Conservation (phyloP, 2,888 invertebrate genomes). For the Cheilosia pagana region DNA sequence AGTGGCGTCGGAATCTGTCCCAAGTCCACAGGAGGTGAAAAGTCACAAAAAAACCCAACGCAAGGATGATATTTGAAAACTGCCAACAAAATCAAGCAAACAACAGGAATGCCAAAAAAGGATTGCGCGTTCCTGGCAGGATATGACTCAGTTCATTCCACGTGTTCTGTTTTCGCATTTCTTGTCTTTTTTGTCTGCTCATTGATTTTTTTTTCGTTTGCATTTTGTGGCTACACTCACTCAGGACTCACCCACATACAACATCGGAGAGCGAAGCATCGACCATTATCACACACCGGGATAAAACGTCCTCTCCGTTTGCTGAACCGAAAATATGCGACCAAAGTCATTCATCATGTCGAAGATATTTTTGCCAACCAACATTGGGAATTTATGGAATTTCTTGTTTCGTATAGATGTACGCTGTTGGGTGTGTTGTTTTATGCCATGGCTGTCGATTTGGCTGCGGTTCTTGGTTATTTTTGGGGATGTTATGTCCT, state of each 20-base stretch:
- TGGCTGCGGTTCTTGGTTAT: conserved; percentile 27
- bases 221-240: conserved; percentile 12
- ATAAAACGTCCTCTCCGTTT: conserved; percentile 32
- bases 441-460: conserved; percentile 65
- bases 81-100: background rate
- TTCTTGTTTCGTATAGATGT: conserved; percentile 55
- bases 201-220: conserved; percentile 26
- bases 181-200: conserved; percentile 12
- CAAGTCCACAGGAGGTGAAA: conserved; percentile 44
- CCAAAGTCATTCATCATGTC: conserved; percentile 75
- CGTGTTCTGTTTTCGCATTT: conserved; percentile 20
- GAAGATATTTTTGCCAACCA: conserved; percentile 72
- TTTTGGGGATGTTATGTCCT: conserved; percentile 34
- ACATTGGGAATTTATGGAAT: conserved; percentile 71
- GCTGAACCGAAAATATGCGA: conserved; percentile 72
- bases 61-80: conserved; percentile 31
- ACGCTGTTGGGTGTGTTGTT: background rate
- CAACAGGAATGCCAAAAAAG: conserved; percentile 50
- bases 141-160: conserved; percentile 57
- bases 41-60: conserved; percentile 17
- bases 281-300: conserved; percentile 37
- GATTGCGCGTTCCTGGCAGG: conserved; percentile 64
- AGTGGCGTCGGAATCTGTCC: conserved; percentile 39
- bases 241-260: conserved; percentile 15
- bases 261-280: background rate